Evolutionary conservation across 53 echinoderm and acorn worm genomes (phyloP).

Genomic region (Mesocentrotus franciscanus): DNA sequence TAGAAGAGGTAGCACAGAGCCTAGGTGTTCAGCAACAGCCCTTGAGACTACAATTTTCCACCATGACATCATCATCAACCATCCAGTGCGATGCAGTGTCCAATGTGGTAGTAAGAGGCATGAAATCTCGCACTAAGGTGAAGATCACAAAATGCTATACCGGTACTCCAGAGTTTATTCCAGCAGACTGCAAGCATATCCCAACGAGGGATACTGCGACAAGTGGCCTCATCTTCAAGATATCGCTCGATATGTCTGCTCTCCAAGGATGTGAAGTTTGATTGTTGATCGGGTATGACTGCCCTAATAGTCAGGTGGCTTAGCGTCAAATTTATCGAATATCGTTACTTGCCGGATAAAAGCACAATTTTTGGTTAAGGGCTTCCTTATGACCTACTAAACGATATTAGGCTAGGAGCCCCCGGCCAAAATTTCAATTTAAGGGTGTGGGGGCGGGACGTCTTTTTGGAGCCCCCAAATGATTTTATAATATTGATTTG

Average conservation of each 20-base stretch:
- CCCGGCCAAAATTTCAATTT: too few species aligned
- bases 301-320: slow-evolving; percentile 60
- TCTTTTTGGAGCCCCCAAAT: too few species aligned
- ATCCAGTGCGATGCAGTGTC: slow-evolving; percentile 68
- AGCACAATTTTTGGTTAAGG: too few species aligned
- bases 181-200: slow-evolving; percentile 63
- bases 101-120: slow-evolving; percentile 66
- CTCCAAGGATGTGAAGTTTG: slow-evolving; percentile 68
- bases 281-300: slow-evolving; percentile 72
- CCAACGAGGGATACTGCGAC: slow-evolving; percentile 62
- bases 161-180: slow-evolving; percentile 66
- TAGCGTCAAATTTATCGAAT: too few species aligned
- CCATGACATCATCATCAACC: slow-evolving; percentile 73
- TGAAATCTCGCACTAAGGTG: too few species aligned
- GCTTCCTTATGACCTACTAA: too few species aligned
- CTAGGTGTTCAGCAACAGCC: slow-evolving; percentile 52
- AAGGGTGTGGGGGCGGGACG: too few species aligned
- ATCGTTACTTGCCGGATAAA: too few species aligned
- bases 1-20: slow-evolving; percentile 57
- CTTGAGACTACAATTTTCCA: slow-evolving; percentile 61
- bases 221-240: slow-evolving; percentile 65
- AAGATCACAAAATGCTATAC: slow-evolving; percentile 66
- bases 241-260: slow-evolving; percentile 64
- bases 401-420: too few species aligned
- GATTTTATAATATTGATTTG: too few species aligned